Base-by-base conservation (phyloP, 2,113 vertebrate genomes). In the Muntiacus reevesi region DNA sequence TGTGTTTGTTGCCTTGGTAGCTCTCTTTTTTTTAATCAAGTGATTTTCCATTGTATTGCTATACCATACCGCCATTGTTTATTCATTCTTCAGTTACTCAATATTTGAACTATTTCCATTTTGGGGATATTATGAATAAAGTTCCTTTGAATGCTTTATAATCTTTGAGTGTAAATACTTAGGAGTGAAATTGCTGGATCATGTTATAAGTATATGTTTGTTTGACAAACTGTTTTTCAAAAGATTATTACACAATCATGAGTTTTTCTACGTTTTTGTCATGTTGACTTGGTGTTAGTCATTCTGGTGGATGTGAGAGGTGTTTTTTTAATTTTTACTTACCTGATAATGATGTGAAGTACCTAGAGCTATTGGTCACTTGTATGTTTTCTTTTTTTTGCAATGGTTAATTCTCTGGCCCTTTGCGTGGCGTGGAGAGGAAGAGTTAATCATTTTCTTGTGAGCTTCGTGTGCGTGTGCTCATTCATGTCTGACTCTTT, bases 391-490 rank as follows among this genome's bases (percentile, higher is more conserved):
- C 40, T 14, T 27, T 43, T 14, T 76, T 43, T 27, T 74, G 50
- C n/a, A 60, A 16, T 43, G 40, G 13, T 45, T 60, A 21, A 52
- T 11, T 88, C 76, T 55, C 76, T 36, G 79, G 47, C 54, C 40
- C 55, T 28, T n/a, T 12, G 59, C 9, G 25, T 21, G 64, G n/a
- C 1, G 11, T 1, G 16, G 8, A 12, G 8, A 76, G 11, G 23
- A 74, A 40, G 14, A 45, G 54, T 52, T 78, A 50, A 43, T 47
- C 36, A 83, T 93, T 82, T 81, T 60, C 7, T 54, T 55, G 15
- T 55, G 83, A 88, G 27, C 27, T 43, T 76, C 6, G 1, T 43
- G 71, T 7, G 36, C 0, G 1, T 0, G 0, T 7, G 36, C 23
- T 43, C 36, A 27, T 6, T 76, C 36, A 2, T 43, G 71, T 76